These are phyloP conservation scores for Plutella xylostella DNA, from an alignment of 2,888 invertebrate genomes.

Conservation along the genomic window DNA sequence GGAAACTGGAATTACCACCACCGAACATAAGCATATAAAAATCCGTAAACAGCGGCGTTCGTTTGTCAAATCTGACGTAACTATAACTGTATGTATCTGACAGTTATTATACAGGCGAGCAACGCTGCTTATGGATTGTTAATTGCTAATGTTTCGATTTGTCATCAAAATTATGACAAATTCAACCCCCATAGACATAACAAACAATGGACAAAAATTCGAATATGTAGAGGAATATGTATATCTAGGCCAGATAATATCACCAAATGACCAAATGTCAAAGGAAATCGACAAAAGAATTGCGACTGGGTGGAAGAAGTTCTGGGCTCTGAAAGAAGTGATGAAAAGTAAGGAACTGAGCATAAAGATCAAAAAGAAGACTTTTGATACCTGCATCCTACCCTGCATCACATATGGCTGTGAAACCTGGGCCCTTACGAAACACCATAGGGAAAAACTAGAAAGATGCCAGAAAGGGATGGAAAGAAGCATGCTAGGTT, in stretches of 20 bases:
- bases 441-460: neutral
- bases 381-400: constrained; percentile 1
- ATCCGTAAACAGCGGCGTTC: no score
- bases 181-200: neutral
- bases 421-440: constrained; percentile 1
- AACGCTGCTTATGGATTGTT: no score
- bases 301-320: constrained; percentile 5
- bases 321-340: constrained; percentile 5
- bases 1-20: no score
- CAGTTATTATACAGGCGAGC: no score
- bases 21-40: no score
- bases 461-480: neutral
- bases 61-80: no score
- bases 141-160: no score
- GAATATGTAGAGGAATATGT: constrained; percentile 5
- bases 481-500: neutral
- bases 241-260: no score
- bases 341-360: neutral
- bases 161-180: constrained; percentile 6
- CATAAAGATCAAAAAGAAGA: neutral
- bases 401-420: constrained; percentile 1
- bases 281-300: constrained; percentile 8
- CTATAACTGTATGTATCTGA: no score
- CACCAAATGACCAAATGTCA: neutral
- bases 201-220: neutral